Evolutionary conservation across 2,888 invertebrate genomes (phyloP).

Genomic region (Xestia c-nigrum): DNA sequence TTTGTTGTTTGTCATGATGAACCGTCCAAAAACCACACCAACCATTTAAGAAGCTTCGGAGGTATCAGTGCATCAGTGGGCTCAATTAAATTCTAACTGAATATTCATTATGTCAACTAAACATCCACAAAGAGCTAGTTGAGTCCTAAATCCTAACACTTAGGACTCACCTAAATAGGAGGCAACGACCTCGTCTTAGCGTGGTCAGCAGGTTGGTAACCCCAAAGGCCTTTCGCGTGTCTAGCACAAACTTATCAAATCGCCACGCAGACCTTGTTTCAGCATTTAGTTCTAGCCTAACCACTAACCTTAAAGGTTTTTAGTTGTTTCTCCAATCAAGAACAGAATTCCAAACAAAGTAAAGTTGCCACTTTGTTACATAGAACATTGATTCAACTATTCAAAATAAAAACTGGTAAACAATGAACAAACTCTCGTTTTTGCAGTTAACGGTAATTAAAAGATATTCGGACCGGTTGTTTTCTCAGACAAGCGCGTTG

Average conservation of each 20-base stretch:
- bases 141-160: not conserved
- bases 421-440: conserved; percentile 2
- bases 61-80: not conserved
- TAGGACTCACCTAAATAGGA: not conserved
- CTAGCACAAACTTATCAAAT: conserved; percentile 6
- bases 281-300: not conserved
- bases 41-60: not conserved
- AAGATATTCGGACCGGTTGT: conserved; percentile 25
- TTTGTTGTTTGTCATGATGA: not conserved
- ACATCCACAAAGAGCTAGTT: not conserved
- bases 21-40: not conserved
- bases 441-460: conserved; percentile 11
- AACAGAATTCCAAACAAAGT: not conserved
- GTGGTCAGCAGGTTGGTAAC: conserved; percentile 19
- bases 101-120: not conserved
- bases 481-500: conserved; percentile 3
- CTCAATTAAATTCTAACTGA: not conserved
- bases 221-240: conserved; percentile 31
- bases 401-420: not conserved
- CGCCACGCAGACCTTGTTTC: conserved; percentile 2
- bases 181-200: conserved; percentile 12
- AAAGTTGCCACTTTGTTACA: not conserved
- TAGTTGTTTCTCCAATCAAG: not conserved
- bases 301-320: not conserved
- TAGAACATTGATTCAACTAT: not conserved